Evolutionary conservation across 1,140 invertebrate species (phyloP), one percentile per base, ranked within the genome.

Genomic region (Penaeus vannamei): DNA sequence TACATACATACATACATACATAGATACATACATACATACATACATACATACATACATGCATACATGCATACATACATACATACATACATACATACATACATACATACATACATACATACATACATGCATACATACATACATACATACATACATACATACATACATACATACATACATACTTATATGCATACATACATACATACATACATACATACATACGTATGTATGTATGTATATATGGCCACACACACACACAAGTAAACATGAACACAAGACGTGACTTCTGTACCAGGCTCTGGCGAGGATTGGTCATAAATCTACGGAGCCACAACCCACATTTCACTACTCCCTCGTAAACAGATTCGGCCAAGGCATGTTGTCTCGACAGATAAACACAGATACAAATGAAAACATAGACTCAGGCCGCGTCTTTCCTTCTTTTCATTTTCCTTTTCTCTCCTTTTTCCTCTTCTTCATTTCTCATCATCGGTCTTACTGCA

Each of bases 211-310:
- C 29, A 69, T 69, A 4, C 29, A 69, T 69, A 69, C 29, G 29
- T 79, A 79, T 79, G 42, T 79, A 79, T 79, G 4, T 79, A 79
- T 79, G 42, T 79, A 79, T 79, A 79, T n/a, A n/a, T n/a, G n/a
- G n/a, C n/a, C n/a, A n/a, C n/a, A n/a, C n/a, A n/a, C 42, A 79
- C 42, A 79, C 42, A 79, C 42, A 59, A 7, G 42, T 79, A 79
- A 29, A 79, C 32, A 79, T 79, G 22, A 29, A 79, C 42, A 79
- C 42, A 79, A 32, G 22, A 59, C 46, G 64, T 46, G 64, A 66
- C 4, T 53, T 59, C 14, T 84, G 22, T 53, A 14, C 46, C 29
- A n/a, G n/a, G n/a, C n/a, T n/a, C n/a, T n/a, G n/a, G n/a, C n/a
- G n/a, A n/a, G n/a, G n/a, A n/a, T n/a, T n/a, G n/a, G n/a, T n/a